A percentile compares a stretch with the other conserved stretches of the same genome.
Evolutionary conservation across 2,888 invertebrate species (phyloP).

Genomic region (Hyles lineata): DNA sequence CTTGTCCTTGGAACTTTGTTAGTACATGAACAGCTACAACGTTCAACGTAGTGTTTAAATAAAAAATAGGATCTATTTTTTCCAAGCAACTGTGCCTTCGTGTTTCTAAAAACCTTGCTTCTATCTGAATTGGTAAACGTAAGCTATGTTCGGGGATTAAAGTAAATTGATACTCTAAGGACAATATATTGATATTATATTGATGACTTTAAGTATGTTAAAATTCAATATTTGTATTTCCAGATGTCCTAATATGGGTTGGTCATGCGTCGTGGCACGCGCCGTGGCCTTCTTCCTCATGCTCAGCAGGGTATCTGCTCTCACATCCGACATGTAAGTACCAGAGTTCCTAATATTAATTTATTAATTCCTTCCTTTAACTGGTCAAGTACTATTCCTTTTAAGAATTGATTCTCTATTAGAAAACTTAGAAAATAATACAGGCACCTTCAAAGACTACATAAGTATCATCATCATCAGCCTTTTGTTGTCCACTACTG

Average conservation of each 20-base stretch:
- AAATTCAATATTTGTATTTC: slow-evolving; percentile 60
- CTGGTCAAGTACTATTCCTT: not conserved
- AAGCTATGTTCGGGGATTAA: too few species aligned
- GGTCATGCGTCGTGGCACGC: slow-evolving; percentile 92
- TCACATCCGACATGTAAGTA: slow-evolving; percentile 85
- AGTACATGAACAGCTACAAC: not conserved
- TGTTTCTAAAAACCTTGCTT: too few species aligned
- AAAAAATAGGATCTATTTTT: not conserved
- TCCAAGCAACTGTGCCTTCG: not conserved
- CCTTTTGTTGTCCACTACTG: too few species aligned
- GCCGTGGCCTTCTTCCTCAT: slow-evolving; percentile 87
- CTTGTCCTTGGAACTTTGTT: not conserved
- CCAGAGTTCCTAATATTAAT: too few species aligned
- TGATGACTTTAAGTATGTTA: not conserved
- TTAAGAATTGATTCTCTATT: not conserved
- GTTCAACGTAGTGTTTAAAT: not conserved
- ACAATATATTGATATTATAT: too few species aligned
- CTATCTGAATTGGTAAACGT: too few species aligned
- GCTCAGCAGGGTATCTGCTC: slow-evolving; percentile 80
- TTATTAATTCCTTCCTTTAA: not conserved
- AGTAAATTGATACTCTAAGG: too few species aligned
- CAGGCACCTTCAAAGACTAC: too few species aligned
- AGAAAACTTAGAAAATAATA: too few species aligned
- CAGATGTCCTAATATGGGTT: slow-evolving; percentile 97
- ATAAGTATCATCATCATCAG: too few species aligned